These are phyloP conservation scores for Morus bassanus DNA, from an alignment of 2,797 vertebrate species.

Conservation along the genomic window DNA sequence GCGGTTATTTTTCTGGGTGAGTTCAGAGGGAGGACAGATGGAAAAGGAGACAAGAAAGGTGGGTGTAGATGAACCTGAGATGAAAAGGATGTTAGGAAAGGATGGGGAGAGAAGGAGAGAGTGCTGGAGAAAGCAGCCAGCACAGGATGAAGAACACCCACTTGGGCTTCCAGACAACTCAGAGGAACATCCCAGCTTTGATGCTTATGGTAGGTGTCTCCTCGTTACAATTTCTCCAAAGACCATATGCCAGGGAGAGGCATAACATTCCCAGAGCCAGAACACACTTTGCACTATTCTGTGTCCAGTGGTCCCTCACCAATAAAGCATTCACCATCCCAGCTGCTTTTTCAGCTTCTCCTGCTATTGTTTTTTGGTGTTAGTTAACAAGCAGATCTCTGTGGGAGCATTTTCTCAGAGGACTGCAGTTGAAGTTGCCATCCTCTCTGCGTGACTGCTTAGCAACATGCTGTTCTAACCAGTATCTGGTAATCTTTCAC, in stretches of 20 bases:
- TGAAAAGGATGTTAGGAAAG: neutral
- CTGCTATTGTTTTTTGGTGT: neutral
- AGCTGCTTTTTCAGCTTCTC: neutral
- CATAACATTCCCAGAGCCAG: neutral
- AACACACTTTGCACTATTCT: neutral
- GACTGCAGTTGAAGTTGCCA: neutral
- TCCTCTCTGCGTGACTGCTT: neutral
- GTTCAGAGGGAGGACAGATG: neutral
- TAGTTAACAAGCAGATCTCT: conserved; percentile 20
- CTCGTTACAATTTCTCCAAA: neutral
- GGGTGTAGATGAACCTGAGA: neutral
- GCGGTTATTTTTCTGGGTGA: neutral
- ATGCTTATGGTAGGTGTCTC: neutral
- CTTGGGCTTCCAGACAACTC: neutral
- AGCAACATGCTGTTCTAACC: conserved; percentile 20
- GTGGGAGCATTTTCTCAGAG: conserved; percentile 18
- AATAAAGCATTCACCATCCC: neutral
- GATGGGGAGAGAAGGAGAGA: neutral
- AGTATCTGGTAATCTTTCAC: neutral
- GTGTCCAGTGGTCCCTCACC: neutral
- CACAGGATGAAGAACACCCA: neutral
- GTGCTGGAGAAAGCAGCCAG: neutral
- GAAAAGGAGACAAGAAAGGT: neutral
- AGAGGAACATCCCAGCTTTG: neutral
- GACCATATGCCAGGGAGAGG: neutral